phyloP scores from a whole-genome alignment of 1,140 invertebrate genomes.

The Drosophila jambulina region DNA sequence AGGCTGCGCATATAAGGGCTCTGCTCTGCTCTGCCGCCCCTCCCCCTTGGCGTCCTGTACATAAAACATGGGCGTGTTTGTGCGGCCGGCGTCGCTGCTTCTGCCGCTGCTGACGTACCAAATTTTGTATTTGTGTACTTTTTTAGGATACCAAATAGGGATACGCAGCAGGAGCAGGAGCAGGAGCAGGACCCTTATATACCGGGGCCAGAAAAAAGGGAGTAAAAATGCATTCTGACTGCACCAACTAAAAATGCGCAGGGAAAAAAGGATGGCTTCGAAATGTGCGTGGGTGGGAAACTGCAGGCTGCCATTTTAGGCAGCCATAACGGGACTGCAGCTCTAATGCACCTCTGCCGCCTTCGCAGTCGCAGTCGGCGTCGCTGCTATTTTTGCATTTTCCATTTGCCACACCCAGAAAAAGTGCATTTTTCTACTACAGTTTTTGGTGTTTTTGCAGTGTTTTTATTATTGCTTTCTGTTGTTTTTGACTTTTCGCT shows the following conservation, averaged over 20 bases:
- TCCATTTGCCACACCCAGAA: constrained; percentile 77
- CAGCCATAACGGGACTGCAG: constrained; percentile 52
- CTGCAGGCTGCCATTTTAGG: constrained; percentile 68
- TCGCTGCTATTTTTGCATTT: constrained; percentile 41
- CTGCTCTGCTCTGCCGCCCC: constrained; percentile 28
- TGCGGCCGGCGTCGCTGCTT: constrained; percentile 56
- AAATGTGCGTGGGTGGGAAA: constrained; percentile 28
- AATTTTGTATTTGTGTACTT: constrained; percentile 79
- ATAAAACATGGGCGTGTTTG: constrained; percentile 84
- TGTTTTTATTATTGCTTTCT: constrained; percentile 51
- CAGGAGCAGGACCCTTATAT: constrained; percentile 44
- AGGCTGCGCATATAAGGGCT: constrained; percentile 51
- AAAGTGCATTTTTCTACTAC: constrained; percentile 80
- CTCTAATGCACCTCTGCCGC: constrained; percentile 75
- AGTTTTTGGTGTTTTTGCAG: constrained; percentile 64
- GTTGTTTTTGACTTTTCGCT: constrained; percentile 32
- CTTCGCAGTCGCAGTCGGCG: constrained; percentile 11
- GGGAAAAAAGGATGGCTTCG: constrained; percentile 25
- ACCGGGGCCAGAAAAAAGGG: constrained; percentile 40
- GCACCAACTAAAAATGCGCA: constrained; percentile 79
- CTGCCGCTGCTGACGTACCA: constrained; percentile 68
- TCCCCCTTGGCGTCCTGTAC: constrained; percentile 58
- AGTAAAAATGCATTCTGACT: constrained; percentile 77
- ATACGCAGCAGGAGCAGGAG: constrained; percentile 48
- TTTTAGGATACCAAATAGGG: constrained; percentile 84